Evolutionary conservation across 2,113 vertebrate species (phyloP), one percentile per base, ranked within the genome.

Genomic region (Chaetorhynchus papuensis): DNA sequence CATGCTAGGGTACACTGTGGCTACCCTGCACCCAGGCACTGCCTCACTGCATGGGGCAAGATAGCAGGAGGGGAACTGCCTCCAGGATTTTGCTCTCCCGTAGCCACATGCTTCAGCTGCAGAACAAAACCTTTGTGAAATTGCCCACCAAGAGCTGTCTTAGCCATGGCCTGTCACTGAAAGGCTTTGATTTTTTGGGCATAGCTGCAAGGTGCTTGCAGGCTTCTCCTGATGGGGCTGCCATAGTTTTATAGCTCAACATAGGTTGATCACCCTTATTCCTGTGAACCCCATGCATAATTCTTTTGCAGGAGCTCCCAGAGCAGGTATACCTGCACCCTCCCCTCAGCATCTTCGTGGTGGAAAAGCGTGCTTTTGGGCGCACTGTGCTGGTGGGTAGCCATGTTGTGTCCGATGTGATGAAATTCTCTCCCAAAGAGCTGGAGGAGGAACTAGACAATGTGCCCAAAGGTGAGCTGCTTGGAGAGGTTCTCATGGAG

Each of bases 301-400:
- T 64, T 91, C 42, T 89, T 65, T 21, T 76, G 59, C 93, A 99
- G 99, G 98, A 99, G 60, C 98, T 99, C 72, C 99, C 98, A 0
- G 99, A 99, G 87, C 98, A 99, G 82, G 98, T 98, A 9, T 99
- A 99, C 90, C 97, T 99, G 64, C 99, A 99, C 95, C 99, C 99
- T 83, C 99, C 99, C 9, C 98, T 99, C 83, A 99, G 98, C 23
- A 93, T 99, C 91, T 99, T 99, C 1, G 98, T 99, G 80, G 97
- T 99, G 69, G 99, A 99, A 90, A 98, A 98, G 75, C 96, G 98
- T 30, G 98, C 98, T 0, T 99, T 99, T 35, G 99, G 99, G 17
- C 98, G 97, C 18, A 97, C 98, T 0, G 98, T 98, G 37, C 96
- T 99, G 44, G 99, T 99, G 39, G 99, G 99, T 10, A 98, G 98